Evolutionary conservation across 1,140 invertebrate genomes (phyloP), one percentile per base, ranked within the genome.

Genomic region (Anastatus disparis): DNA sequence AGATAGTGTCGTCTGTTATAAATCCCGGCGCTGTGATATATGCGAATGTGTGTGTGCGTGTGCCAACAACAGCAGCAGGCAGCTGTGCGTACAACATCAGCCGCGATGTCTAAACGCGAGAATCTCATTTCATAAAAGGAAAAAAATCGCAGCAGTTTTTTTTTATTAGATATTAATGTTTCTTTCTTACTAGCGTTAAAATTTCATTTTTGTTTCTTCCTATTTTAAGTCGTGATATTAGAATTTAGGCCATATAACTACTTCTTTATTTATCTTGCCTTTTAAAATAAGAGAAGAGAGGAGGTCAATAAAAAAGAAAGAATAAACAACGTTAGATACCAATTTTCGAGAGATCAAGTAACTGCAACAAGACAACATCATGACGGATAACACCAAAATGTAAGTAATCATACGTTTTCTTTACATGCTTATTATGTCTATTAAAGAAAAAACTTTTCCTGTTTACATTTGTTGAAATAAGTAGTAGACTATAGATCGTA

Each of bases 361-460:
- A n/a, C n/a, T n/a, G n/a, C n/a, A n/a, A n/a, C 35, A 15, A 40
- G 15, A 4, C 35, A 31, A 26, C 3, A 48, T 2, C n/a, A 68
- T 69, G 67, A 69, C 22, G 13, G 67, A 69, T 10, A 22, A 13
- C 15, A 52, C 67, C 22, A 69, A 69, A 69, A 69, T 69, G 67
- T 69, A 24, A 69, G 67, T 69, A 62, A 27, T 8, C n/a, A n/a
- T n/a, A n/a, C n/a, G n/a, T n/a, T n/a, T n/a, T n/a, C n/a, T n/a
- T n/a, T n/a, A n/a, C n/a, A n/a, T 66, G 4, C 2, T 24, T 13
- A n/a, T 8, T 15, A 15, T 59, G 12, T 24, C 0, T 9, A 22
- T 10, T 15, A 1, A 12, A 12, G n/a, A 17, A 9, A n/a, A 9
- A 2, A 12, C 1, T 31, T 53, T n/a, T 53, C 15, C 12, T n/a